Base-by-base conservation (phyloP, 2,797 vertebrate genomes). In the Clarias laeviceps region DNA sequence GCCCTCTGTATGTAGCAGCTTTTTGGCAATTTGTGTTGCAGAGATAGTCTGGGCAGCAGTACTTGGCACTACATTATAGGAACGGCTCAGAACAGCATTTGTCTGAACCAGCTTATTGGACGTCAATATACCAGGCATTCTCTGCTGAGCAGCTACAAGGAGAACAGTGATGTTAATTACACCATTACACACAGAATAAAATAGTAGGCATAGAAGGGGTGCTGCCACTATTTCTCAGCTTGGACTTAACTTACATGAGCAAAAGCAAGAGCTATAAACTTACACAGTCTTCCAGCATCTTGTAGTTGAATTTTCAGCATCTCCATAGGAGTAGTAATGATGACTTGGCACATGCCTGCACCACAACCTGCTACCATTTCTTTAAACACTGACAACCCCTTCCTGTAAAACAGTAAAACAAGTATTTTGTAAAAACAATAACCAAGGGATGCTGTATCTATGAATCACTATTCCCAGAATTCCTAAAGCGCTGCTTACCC, bases 231-330 rank as follows among this genome's bases (percentile, higher is more conserved):
- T 45, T 27, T 9, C 2, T 24, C 4, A n/a, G 0, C 27, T 61
- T n/a, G 22, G 29, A 7, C 45, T 70, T 59, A 40, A 59, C 32
- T 24, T 2, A 15, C 27, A 37, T 24, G 20, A 78, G 18, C 32
- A 61, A 17, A 57, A 0, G 0, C 1, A 65, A 62, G 20, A 45
- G n/a, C 12, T 50, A 61, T n/a, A 65, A 76, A 0, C 91, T 92
- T 85, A 96, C 96, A 93, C 1, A 96, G 85, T 91, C 96, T 93
- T 56, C 96, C 96, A 8, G 96, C 96, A 86, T 97, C 96, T 88
- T 97, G 96, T 0, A 97, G 89, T 89, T 97, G 96, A 78, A 97
- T 97, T 92, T 97, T 97, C 4, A 97, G 94, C 96, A 97, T 97
- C 88, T 97, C 96, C 96, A 97, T 97, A 0, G 96, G 96, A 45